phyloP scores from a whole-genome alignment of 2,113 vertebrate genomes.

The Haplochromis vanheusdeni region DNA sequence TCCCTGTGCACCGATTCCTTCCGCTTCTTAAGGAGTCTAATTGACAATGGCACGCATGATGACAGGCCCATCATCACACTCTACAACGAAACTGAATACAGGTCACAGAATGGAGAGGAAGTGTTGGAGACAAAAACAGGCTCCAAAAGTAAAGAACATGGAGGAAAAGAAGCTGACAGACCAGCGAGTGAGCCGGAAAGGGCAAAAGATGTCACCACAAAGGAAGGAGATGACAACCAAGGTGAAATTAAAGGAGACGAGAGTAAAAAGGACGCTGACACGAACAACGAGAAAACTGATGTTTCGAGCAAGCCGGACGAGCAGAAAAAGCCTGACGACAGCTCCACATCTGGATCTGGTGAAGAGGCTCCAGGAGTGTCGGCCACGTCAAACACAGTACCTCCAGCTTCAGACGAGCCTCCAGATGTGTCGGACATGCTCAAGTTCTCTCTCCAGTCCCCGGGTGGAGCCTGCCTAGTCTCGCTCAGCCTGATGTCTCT shows the following conservation, averaged over 20 bases:
- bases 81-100: conserved; percentile 68
- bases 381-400: rapidly evolving
- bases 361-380: background rate
- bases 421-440: conserved; percentile 62
- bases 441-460: conserved; percentile 77
- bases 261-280: background rate
- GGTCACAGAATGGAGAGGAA: background rate
- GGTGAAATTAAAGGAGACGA: background rate
- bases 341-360: background rate
- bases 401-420: background rate
- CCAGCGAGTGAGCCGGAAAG: background rate
- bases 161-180: background rate
- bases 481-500: conserved; percentile 81
- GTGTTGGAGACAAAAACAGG: background rate
- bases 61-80: conserved; percentile 61
- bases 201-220: background rate
- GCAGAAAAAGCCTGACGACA: background rate
- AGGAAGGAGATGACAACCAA: background rate
- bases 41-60: conserved; percentile 33
- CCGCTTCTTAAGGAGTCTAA: conserved; percentile 75
- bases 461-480: conserved; percentile 80
- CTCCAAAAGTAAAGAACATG: background rate
- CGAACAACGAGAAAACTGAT: background rate
- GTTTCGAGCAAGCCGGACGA: background rate
- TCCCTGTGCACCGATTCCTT: conserved; percentile 79